Percentiles rank a stretch among this genome's conserved stretches.
Evolutionary conservation across 1,140 invertebrate genomes (phyloP).

Genomic region (Drosophila eugracilis): DNA sequence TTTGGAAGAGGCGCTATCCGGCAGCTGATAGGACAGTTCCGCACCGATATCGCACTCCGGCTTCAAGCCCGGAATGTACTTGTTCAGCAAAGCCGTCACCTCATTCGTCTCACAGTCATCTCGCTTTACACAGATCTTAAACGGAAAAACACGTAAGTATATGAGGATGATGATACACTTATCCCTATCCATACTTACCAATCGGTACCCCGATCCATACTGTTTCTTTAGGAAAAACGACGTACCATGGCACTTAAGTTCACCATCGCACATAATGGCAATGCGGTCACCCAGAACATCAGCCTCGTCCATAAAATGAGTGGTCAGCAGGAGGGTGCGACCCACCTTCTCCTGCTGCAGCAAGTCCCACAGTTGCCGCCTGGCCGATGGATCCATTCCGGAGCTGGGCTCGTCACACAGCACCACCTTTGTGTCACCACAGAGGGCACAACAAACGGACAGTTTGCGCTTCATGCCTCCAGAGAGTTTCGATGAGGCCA

Average conservation of each 20-base stretch:
- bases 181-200: slow-evolving; percentile 39
- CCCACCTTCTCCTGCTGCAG: slow-evolving; percentile 87
- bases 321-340: slow-evolving; percentile 95
- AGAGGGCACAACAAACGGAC: slow-evolving; percentile 90
- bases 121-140: slow-evolving; percentile 79
- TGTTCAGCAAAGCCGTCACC: slow-evolving; percentile 65
- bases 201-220: slow-evolving; percentile 87
- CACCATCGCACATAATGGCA: slow-evolving; percentile 94
- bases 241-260: slow-evolving; percentile 93
- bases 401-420: slow-evolving; percentile 97
- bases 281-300: slow-evolving; percentile 97
- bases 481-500: slow-evolving; percentile 88
- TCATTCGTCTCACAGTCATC: slow-evolving; percentile 55
- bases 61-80: slow-evolving; percentile 70
- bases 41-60: slow-evolving; percentile 75
- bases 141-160: not conserved
- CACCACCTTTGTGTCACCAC: slow-evolving; percentile 89
- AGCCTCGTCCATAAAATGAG: slow-evolving; percentile 99
- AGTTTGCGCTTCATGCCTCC: slow-evolving; percentile 95
- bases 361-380: slow-evolving; percentile 95
- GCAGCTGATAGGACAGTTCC: slow-evolving; percentile 73
- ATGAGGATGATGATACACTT: too few relatives aligned
- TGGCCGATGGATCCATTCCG: slow-evolving; percentile 97
- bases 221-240: slow-evolving; percentile 95
- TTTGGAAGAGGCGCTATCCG: slow-evolving; percentile 53